Evolutionary conservation across 1,140 invertebrate genomes (phyloP).

Genomic region (Littorina saxatilis): DNA sequence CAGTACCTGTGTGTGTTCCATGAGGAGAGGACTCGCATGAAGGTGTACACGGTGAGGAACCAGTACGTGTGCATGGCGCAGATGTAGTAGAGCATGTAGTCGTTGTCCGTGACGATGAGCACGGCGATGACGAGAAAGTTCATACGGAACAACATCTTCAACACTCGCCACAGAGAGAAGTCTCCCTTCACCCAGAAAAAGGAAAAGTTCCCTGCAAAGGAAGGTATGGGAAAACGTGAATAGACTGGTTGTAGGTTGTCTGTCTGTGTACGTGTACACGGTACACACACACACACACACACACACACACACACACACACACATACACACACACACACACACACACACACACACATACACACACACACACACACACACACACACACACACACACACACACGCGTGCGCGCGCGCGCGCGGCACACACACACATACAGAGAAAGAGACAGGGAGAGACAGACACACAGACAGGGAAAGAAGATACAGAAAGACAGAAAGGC

Average conservation of each 20-base stretch:
- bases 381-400: too few relatives aligned
- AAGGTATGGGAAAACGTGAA: background rate
- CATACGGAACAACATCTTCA: constrained; percentile 68
- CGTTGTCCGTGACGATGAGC: constrained; percentile 54
- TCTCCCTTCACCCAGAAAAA: constrained; percentile 68
- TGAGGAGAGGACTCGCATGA: constrained; percentile 57
- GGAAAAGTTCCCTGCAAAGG: constrained; percentile 63
- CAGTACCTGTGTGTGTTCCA: constrained; percentile 56
- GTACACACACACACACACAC: background rate
- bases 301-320: background rate
- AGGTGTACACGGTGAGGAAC: constrained; percentile 65
- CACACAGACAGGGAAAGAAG: too few relatives aligned
- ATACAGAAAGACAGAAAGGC: too few relatives aligned
- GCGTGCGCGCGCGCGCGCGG: too few relatives aligned
- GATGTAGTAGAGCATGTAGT: constrained; percentile 70
- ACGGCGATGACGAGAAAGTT: constrained; percentile 65
- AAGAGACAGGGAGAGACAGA: too few relatives aligned
- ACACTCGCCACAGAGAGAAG: constrained; percentile 60
- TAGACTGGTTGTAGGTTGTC: background rate
- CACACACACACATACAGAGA: too few relatives aligned
- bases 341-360: too few relatives aligned
- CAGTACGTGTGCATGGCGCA: constrained; percentile 71
- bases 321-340: background rate
- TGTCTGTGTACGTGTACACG: background rate
- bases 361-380: too few relatives aligned